Conservation (phyloP, 2,113 vertebrate species). For the Saguinus midas region DNA sequence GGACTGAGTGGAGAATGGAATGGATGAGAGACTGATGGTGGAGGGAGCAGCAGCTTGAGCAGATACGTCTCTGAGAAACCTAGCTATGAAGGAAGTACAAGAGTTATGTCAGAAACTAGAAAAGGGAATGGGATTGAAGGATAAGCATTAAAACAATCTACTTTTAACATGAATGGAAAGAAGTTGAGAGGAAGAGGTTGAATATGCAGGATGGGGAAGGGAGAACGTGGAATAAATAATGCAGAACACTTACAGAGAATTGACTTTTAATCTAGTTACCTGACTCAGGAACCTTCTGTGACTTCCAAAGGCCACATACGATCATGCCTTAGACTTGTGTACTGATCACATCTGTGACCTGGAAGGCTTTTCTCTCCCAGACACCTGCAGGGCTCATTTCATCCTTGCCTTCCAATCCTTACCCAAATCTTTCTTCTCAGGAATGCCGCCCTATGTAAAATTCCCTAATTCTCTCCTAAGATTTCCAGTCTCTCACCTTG, state of each 20-base stretch:
- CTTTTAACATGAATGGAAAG: neutral
- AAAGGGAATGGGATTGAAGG: neutral
- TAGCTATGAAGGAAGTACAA: rapidly evolving
- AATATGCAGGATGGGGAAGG: neutral
- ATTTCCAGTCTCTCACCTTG: neutral
- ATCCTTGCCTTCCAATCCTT: neutral
- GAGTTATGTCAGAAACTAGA: neutral
- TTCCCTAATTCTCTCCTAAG: rapidly evolving
- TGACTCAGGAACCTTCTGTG: neutral
- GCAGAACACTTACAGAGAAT: neutral
- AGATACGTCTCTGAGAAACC: neutral
- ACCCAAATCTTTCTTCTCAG: neutral
- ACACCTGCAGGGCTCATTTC: too few relatives aligned
- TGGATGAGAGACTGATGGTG: rapidly evolving
- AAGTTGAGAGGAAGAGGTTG: neutral
- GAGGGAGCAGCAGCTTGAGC: neutral
- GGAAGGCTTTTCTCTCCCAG: rapidly evolving
- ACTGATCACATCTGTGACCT: rapidly evolving
- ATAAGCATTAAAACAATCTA: neutral
- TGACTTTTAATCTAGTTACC: rapidly evolving
- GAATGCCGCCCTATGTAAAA: neutral
- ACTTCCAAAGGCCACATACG: rapidly evolving
- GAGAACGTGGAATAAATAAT: neutral
- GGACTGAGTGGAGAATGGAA: too few relatives aligned
- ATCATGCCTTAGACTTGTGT: rapidly evolving